Evolutionary conservation across 2,113 vertebrate species (phyloP).

Genomic region (Anoura caudifer): DNA sequence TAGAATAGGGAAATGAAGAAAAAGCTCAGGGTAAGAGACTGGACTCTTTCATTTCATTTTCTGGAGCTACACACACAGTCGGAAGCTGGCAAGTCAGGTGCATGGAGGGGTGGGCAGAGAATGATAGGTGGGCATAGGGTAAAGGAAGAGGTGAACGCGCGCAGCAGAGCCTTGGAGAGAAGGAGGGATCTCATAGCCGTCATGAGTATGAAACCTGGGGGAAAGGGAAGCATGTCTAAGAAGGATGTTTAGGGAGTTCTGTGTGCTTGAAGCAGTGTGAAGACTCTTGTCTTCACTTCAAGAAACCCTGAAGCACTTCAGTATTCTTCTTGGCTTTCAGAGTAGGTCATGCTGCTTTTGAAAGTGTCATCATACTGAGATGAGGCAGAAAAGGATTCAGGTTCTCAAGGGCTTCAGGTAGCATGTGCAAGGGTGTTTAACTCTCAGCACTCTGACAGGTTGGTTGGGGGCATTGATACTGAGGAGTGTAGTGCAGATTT

Average conservation of each 20-base stretch:
- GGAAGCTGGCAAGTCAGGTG: background rate
- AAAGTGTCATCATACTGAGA: background rate
- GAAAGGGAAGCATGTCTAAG: background rate
- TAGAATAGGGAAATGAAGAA: background rate
- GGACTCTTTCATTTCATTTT: background rate
- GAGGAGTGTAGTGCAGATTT: background rate
- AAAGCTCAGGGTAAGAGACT: background rate
- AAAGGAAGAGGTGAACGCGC: background rate
- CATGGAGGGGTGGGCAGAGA: background rate
- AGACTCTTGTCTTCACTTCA: background rate
- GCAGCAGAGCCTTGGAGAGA: fast-evolving
- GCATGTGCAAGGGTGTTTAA: background rate
- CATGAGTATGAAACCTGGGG: background rate
- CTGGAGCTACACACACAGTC: background rate
- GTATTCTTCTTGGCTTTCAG: background rate
- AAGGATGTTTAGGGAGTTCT: background rate
- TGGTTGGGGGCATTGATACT: background rate
- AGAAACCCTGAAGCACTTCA: background rate
- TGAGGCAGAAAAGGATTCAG: fast-evolving
- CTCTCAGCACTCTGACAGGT: background rate
- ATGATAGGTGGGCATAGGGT: fast-evolving
- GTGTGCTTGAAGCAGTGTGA: background rate
- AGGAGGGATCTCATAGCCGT: background rate
- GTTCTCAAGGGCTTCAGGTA: background rate
- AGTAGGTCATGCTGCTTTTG: background rate